phyloP scores from a whole-genome alignment of 2,888 invertebrate species.

The Coelinius sp. region DNA sequence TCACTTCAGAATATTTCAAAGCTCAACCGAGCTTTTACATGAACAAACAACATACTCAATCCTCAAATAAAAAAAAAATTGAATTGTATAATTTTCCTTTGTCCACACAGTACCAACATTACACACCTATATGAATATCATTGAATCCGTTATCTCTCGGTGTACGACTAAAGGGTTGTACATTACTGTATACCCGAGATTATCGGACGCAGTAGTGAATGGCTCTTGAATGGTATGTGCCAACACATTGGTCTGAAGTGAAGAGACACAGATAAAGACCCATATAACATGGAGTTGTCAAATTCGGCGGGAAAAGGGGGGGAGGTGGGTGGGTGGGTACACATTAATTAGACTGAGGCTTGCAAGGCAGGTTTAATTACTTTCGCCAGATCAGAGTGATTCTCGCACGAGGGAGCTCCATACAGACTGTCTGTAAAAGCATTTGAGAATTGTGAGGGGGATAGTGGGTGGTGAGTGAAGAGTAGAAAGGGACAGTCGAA shows the following conservation, averaged over 20 bases:
- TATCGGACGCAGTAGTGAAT: conserved; percentile 4
- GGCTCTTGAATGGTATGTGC: neutral
- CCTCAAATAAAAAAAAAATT: no score
- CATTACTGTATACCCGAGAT: neutral
- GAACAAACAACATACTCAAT: no score
- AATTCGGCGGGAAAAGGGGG: no score
- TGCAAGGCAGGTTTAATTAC: conserved; percentile 67
- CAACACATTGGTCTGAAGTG: neutral
- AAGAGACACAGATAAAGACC: neutral
- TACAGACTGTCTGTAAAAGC: neutral
- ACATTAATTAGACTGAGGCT: conserved; percentile 68
- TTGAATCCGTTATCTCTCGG: neutral
- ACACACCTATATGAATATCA: no score
- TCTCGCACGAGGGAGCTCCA: neutral
- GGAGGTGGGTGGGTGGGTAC: conserved; percentile 54
- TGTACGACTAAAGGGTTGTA: neutral
- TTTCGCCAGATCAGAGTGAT: conserved; percentile 65
- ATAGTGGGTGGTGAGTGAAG: neutral
- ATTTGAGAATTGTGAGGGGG: conserved; percentile 6
- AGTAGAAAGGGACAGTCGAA: conserved; percentile 31
- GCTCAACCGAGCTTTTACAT: no score
- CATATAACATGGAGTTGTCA: conserved; percentile 6
- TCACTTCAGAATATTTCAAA: no score
- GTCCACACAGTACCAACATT: no score
- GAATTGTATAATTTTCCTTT: no score